Evolutionary conservation across 2,797 vertebrate genomes (phyloP).

Genomic region (Poecilia wingei): DNA sequence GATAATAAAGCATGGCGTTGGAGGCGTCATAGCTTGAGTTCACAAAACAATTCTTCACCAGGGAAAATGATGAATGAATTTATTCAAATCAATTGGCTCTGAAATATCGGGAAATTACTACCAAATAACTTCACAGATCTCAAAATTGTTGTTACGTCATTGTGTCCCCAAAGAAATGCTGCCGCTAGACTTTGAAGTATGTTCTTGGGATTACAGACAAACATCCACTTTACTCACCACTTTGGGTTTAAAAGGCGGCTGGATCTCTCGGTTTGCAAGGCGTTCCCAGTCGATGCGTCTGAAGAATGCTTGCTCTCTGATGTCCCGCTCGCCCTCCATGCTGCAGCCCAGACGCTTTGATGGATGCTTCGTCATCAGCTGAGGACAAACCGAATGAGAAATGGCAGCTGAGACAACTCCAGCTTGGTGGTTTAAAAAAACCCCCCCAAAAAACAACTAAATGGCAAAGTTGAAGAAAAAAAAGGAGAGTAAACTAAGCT

Average conservation of each 20-base stretch:
- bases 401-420: conserved; percentile 14
- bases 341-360: conserved; percentile 95
- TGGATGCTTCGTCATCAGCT: conserved; percentile 99
- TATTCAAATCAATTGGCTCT: background rate
- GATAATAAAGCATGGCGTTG: no score
- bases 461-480: conserved; percentile 6
- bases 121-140: no score
- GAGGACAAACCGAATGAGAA: conserved; percentile 31
- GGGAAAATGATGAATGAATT: background rate
- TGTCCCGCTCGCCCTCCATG: conserved; percentile 90
- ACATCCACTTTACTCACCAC: conserved; percentile 81
- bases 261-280: conserved; percentile 92
- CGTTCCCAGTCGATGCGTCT: conserved; percentile 98
- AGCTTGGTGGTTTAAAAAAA: background rate
- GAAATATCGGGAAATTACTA: background rate
- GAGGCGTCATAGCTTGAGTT: background rate
- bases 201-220: no score
- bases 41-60: background rate
- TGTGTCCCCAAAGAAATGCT: background rate
- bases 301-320: conserved; percentile 96
- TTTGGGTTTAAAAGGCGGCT: conserved; percentile 98
- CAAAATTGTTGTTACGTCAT: no score
- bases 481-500: background rate
- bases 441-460: background rate
- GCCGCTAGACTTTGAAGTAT: background rate